Conservation (phyloP, 2,797 vertebrate genomes). For the Hafferia zeledoni region DNA sequence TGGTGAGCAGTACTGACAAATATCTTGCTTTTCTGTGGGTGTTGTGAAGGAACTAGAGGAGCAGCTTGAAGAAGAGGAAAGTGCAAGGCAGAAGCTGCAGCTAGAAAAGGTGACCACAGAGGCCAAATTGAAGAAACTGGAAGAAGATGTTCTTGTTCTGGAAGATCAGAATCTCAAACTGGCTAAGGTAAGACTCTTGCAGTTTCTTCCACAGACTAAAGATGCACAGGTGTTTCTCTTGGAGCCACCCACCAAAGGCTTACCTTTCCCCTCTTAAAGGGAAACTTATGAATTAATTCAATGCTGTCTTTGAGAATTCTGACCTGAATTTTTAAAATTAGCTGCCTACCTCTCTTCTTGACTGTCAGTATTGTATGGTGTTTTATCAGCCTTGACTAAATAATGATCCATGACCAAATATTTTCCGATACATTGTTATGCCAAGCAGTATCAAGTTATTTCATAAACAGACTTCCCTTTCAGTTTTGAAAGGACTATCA, state of each 20-base stretch:
- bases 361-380: neutral
- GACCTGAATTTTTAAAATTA: neutral
- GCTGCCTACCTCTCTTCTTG: neutral
- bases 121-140: slow-evolving; percentile 93
- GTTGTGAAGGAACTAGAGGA: slow-evolving; percentile 90
- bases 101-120: slow-evolving; percentile 95
- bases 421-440: neutral
- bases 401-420: neutral
- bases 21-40: neutral
- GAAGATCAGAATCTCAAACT: slow-evolving; percentile 96
- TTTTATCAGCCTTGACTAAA: neutral
- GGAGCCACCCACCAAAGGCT: neutral
- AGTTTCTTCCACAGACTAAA: neutral
- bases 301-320: neutral
- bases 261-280: neutral
- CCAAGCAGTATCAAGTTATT: neutral
- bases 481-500: neutral
- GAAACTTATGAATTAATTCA: neutral
- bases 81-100: slow-evolving; percentile 93
- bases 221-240: neutral
- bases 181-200: slow-evolving; percentile 80
- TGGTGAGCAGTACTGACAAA: neutral
- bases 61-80: slow-evolving; percentile 96
- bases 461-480: neutral
- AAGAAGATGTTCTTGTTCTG: slow-evolving; percentile 92